Conservation (phyloP, 2,113 vertebrate genomes). For the Myotis lucifugus region DNA sequence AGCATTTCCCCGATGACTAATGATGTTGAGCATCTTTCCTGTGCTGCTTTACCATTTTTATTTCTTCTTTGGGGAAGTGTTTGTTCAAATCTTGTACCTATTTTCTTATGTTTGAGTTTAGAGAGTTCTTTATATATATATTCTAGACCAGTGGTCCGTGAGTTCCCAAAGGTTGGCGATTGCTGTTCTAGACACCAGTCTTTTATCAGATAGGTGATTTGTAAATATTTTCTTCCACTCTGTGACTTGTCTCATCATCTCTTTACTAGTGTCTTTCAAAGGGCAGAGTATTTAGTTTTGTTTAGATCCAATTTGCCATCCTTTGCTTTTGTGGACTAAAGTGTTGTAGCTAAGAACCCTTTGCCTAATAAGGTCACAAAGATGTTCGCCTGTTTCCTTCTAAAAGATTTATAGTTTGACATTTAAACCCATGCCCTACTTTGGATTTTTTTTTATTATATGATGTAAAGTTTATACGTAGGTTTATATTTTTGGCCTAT, state of each 20-base stretch:
- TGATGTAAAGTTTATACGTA: not conserved
- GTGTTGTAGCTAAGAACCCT: not conserved
- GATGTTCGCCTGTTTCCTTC: not conserved
- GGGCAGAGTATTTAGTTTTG: not conserved
- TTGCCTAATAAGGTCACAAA: not conserved
- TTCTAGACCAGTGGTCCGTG: not conserved
- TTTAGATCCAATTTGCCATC: not conserved
- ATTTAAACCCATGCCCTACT: rapidly evolving
- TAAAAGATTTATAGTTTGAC: not conserved
- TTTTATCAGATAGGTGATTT: not conserved
- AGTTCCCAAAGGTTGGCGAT: no score
- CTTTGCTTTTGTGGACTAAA: not conserved
- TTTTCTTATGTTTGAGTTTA: not conserved
- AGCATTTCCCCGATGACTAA: not conserved
- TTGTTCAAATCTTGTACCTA: not conserved
- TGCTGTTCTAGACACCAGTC: no score
- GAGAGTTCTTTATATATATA: not conserved
- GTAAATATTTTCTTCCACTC: not conserved
- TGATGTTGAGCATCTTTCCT: not conserved
- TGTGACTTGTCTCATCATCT: not conserved
- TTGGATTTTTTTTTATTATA: not conserved
- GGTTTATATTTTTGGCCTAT: not conserved
- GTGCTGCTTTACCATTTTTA: not conserved
- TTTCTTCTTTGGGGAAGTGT: not conserved
- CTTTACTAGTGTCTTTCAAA: not conserved